Evolutionary conservation across 30 jellyfish, hydroid and myxozoan genomes (phyloP), one percentile per base, ranked within the genome.

Genomic region (Haliclystus octoradiatus): DNA sequence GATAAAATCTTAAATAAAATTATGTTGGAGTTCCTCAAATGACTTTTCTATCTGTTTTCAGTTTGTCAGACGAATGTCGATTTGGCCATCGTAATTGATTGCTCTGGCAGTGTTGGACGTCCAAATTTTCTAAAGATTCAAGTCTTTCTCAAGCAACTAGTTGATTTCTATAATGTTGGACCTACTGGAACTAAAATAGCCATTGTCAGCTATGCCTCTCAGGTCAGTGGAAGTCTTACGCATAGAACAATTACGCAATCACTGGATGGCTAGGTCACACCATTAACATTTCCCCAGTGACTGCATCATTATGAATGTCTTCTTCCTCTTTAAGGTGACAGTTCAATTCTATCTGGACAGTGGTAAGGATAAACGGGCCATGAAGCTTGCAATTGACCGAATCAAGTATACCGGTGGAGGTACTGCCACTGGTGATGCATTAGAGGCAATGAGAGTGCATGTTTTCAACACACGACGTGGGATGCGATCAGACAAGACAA

Each of bases 371-470:
- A 88, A 88, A 76, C 67, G 77, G 27, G 75, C 28, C 28, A 69
- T 88, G 26, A 81, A 81, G 71, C 25, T 71, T 2, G 93, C 84
- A 1, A 88, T 88, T 63, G 84, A 71, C 61, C 34, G 66, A 2
- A 74, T 81, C 79, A 25, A 50, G 63, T 88, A 88, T 33, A 87
- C 68, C 26, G 94, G 97, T 22, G 67, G 96, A 30, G 53, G 7
- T 33, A 88, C 97, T 1, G 95, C 95, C 2, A 88, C 97, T 14
- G 97, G 97, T n/a, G 87, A 75, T 75, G 97, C 97, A 26, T 73
- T 88, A 50, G n/a, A 49, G 62, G 32, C 68, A 28, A 68, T 88
- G 84, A 73, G 62, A 51, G 68, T 52, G 31, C 28, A 63, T 22
- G 51, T 70, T 2, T 88, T 80, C 52, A 74, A 78, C 28, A 34